Evolutionary conservation across 1,140 invertebrate species (phyloP).

Genomic region (Microvelia longipes): DNA sequence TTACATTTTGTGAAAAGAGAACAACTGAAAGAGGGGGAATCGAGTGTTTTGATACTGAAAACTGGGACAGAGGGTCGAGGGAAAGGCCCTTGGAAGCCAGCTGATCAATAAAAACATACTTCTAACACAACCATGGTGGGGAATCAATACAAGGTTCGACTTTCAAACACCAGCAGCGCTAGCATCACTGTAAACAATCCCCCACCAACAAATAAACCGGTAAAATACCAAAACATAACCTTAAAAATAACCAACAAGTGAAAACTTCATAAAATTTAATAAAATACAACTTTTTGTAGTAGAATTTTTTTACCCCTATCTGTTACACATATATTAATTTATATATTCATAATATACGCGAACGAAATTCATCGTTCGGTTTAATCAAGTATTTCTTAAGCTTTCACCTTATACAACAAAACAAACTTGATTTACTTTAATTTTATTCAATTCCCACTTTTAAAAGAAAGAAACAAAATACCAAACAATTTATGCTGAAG

Average conservation of each 20-base stretch:
- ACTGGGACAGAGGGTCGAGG: not conserved
- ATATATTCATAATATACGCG: too few species aligned
- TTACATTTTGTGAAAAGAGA: not conserved
- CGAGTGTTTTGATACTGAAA: not conserved
- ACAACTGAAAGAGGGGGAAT: not conserved
- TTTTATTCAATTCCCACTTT: too few species aligned
- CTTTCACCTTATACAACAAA: too few species aligned
- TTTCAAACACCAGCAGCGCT: not conserved
- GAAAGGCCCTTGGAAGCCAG: conserved; percentile 1
- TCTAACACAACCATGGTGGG: not conserved
- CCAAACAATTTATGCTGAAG: too few species aligned
- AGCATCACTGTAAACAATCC: not conserved
- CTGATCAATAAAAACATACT: not conserved
- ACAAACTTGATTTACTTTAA: too few species aligned
- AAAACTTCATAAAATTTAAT: not conserved
- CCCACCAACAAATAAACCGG: not conserved
- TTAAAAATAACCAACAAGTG: not conserved
- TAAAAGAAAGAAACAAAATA: too few species aligned
- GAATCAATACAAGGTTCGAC: not conserved
- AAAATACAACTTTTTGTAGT: too few species aligned
- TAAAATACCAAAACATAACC: too few species aligned
- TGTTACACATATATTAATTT: too few species aligned
- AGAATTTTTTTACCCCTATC: too few species aligned
- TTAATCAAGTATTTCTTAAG: too few species aligned
- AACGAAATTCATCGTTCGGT: too few species aligned